Evolutionary conservation across 2,113 vertebrate species (phyloP).

Genomic region (Pollachius pollachius): DNA sequence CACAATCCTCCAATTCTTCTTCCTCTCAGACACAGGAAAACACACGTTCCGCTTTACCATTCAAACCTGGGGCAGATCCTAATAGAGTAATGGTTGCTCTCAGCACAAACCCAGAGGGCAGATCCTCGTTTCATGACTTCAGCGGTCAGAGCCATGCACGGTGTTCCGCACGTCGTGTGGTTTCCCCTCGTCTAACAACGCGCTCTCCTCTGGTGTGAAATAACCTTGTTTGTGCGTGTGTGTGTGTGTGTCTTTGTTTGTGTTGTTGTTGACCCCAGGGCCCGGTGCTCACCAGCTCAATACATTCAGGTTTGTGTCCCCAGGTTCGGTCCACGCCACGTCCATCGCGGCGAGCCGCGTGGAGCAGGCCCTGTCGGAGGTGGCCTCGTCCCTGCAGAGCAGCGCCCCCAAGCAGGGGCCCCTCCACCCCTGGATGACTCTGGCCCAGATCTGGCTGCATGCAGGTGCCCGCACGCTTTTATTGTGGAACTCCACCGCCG

Average conservation of each 20-base stretch:
- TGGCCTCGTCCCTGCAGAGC: constrained; percentile 96
- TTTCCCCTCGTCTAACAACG: no score
- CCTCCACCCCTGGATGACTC: constrained; percentile 96
- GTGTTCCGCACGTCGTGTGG: no score
- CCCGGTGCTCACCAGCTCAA: not conserved
- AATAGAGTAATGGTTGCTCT: no score
- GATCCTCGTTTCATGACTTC: no score
- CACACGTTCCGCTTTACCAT: not conserved
- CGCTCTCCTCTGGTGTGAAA: no score
- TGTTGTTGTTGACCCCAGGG: not conserved
- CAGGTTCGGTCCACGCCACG: constrained; percentile 94
- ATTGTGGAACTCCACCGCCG: not conserved
- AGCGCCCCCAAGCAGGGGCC: constrained; percentile 95
- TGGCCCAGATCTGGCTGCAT: constrained; percentile 98
- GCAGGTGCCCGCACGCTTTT: constrained; percentile 77
- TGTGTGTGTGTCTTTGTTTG: not conserved
- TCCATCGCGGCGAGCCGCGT: constrained; percentile 96
- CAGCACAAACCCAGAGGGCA: no score
- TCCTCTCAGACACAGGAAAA: no score
- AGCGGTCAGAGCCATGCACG: no score
- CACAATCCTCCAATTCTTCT: not conserved
- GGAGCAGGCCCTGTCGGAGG: constrained; percentile 95
- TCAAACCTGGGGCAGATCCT: not conserved
- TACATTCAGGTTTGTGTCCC: not conserved
- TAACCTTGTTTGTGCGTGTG: not conserved